A percentile compares a stretch with the other conserved stretches of the same genome.
These are phyloP conservation scores for Lagopus leucura DNA, from an alignment of 2,113 vertebrate species.

Conservation along the genomic window DNA sequence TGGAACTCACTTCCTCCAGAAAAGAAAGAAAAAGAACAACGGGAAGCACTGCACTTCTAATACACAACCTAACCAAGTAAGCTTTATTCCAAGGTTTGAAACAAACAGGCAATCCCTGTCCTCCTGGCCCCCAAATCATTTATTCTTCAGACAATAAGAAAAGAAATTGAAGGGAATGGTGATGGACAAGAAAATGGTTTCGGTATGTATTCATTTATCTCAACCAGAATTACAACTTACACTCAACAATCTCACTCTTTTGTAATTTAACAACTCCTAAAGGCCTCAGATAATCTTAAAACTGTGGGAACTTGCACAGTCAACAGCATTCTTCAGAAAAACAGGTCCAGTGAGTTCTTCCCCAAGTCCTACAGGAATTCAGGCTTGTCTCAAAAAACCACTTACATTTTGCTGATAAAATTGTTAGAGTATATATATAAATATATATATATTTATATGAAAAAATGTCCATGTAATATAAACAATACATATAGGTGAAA, in stretches of 20 bases:
- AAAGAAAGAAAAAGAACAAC: background rate
- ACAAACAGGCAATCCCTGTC: background rate
- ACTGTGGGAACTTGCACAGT: background rate
- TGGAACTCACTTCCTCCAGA: background rate
- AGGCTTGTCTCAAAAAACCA: background rate
- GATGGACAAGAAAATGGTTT: fast-evolving
- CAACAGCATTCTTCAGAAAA: background rate
- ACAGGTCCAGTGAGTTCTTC: background rate
- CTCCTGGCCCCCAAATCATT: background rate
- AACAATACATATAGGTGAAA: background rate
- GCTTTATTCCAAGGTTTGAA: background rate
- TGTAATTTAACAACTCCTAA: background rate
- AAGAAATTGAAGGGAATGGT: background rate
- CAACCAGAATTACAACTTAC: background rate
- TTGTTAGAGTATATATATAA: background rate
- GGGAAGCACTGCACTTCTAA: background rate
- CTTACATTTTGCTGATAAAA: background rate
- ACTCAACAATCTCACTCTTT: background rate
- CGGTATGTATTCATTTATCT: background rate
- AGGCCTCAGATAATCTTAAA: background rate
- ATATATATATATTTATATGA: no score
- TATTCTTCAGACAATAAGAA: background rate
- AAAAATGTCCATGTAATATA: no score
- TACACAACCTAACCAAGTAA: background rate
- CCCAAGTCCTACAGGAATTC: background rate